Conservation (phyloP, 2,797 vertebrate species). For the Linurgus olivaceus region DNA sequence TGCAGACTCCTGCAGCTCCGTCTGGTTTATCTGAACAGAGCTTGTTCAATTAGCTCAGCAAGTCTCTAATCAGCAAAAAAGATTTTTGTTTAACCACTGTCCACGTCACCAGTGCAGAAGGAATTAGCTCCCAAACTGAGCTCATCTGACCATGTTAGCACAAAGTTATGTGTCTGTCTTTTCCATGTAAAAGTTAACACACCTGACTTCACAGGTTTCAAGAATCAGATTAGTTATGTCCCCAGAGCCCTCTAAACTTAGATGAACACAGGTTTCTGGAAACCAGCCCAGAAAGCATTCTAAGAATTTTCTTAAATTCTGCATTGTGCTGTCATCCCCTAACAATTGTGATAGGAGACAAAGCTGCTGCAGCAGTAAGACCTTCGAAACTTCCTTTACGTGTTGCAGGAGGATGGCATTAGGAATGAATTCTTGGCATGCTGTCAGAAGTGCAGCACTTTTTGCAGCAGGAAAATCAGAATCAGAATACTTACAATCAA, state of each 20-base stretch:
- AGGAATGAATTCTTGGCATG: neutral
- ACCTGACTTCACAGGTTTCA: neutral
- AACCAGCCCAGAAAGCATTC: neutral
- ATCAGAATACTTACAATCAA: rapidly evolving
- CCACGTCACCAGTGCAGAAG: neutral
- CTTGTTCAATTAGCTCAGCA: neutral
- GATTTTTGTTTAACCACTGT: neutral
- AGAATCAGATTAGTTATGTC: neutral
- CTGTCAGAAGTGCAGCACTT: neutral
- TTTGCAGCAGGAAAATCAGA: neutral
- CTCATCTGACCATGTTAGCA: neutral
- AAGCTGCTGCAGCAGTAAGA: neutral
- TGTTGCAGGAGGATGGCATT: neutral
- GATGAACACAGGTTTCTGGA: neutral
- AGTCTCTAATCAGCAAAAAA: conserved; percentile 14
- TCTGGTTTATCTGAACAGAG: neutral
- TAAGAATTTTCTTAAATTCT: neutral
- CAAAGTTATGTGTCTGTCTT: neutral
- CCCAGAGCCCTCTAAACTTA: neutral
- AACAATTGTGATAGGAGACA: neutral
- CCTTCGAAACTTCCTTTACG: neutral
- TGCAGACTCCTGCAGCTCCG: neutral
- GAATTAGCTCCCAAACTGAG: neutral
- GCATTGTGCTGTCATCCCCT: neutral
- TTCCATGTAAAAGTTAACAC: neutral